phyloP scores from a whole-genome alignment of 2,888 invertebrate species.

The Lucinisca nassula region DNA sequence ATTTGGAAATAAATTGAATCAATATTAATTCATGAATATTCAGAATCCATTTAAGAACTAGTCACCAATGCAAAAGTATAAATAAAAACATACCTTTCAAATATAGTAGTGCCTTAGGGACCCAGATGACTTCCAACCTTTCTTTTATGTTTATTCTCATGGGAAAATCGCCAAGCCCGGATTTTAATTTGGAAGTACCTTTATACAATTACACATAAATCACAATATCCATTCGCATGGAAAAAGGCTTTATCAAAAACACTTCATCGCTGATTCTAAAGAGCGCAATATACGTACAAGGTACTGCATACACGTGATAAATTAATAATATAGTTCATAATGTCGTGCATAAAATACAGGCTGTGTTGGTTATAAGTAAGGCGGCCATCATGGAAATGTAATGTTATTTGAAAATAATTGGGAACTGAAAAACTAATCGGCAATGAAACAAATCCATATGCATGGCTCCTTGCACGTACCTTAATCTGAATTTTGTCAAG shows the following conservation, averaged over 20 bases:
- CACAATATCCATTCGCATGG: constrained; percentile 9
- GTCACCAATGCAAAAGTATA: too few species aligned
- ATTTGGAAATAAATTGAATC: too few species aligned
- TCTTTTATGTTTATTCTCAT: constrained; percentile 65
- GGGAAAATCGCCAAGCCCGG: constrained; percentile 61
- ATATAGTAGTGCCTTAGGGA: constrained; percentile 1
- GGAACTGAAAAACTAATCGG: not conserved
- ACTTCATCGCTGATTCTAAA: constrained; percentile 1
- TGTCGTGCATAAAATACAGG: constrained; percentile 9
- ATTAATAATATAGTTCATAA: not conserved
- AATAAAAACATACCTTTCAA: not conserved
- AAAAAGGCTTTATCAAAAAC: not conserved
- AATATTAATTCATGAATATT: too few species aligned
- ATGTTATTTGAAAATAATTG: not conserved
- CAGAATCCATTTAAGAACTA: too few species aligned
- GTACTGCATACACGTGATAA: not conserved
- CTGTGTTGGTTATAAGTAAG: not conserved
- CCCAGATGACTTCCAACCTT: constrained; percentile 1
- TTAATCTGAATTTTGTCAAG: constrained; percentile 83
- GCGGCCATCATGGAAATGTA: not conserved
- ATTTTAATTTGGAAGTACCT: not conserved
- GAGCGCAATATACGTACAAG: not conserved
- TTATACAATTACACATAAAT: constrained; percentile 2
- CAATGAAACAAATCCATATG: not conserved
- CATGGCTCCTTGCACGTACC: constrained; percentile 68